A percentile compares a stretch with the other conserved stretches of the same genome.
Conservation (phyloP, 2,888 invertebrate species). For the Cheilosia impressa region DNA sequence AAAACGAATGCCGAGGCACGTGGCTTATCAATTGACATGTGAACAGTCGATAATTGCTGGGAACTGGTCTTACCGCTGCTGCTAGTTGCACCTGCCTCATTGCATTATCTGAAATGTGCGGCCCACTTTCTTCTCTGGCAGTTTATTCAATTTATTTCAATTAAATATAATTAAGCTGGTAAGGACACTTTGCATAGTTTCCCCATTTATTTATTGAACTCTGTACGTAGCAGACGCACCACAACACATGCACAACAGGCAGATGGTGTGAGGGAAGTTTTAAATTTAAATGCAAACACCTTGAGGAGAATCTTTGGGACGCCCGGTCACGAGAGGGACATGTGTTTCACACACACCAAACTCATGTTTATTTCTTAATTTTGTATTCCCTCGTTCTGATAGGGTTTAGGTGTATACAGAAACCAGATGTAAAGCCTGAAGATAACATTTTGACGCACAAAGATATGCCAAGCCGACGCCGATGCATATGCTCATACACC, state of each 20-base stretch:
- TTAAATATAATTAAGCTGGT: conserved; percentile 64
- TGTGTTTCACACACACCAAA: conserved; percentile 19
- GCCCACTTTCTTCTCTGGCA: conserved; percentile 57
- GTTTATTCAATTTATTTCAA: conserved; percentile 54
- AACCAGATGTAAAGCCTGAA: conserved; percentile 41
- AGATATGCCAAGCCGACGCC: conserved; percentile 2
- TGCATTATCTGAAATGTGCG: conserved; percentile 29
- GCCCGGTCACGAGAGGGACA: conserved; percentile 49
- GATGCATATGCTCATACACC: conserved; percentile 22
- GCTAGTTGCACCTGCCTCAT: conserved; percentile 48
- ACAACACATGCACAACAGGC: not conserved
- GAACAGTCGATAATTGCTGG: conserved; percentile 49
- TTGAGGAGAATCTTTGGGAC: conserved; percentile 9
- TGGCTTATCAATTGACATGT: conserved; percentile 59
- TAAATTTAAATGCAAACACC: conserved; percentile 15
- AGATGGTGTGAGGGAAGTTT: conserved; percentile 33
- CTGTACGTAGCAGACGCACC: no score
- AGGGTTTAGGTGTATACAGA: conserved; percentile 5
- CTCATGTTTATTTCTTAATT: conserved; percentile 9
- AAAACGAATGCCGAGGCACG: conserved; percentile 51
- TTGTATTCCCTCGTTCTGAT: not conserved
- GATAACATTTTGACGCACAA: conserved; percentile 38
- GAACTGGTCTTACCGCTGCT: conserved; percentile 33
- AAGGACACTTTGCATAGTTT: conserved; percentile 45
- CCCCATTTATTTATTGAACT: not conserved